Evolutionary conservation across 2,888 invertebrate genomes (phyloP), one percentile per base, ranked within the genome.

Genomic region (Torymus aiolomorphi): DNA sequence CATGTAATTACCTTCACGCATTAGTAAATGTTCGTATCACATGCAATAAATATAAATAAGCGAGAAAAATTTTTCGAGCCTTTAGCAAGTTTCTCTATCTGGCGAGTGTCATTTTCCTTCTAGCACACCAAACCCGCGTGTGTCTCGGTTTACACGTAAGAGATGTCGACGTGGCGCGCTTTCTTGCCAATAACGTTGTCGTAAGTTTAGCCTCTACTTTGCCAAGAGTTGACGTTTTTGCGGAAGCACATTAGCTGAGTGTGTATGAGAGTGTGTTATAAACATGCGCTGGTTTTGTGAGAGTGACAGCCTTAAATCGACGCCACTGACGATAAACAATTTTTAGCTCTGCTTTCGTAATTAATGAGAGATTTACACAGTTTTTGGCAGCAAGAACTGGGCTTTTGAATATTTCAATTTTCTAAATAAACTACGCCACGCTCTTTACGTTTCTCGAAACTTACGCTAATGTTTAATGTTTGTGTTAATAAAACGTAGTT

Each of bases 161-260:
- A 76, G 56, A 73, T 59, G 76, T 76, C 72, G 20, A 66, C 54
- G 18, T 52, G 52, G 42, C 18, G 54, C 63, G 70, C 74, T 72
- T 75, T 78, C 80, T 76, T 69, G 76, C 76, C 78, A 81, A 78
- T 81, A 70, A 81, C 16, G 20, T 72, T 78, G 67, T 75, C 70
- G 66, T 57, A 75, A 78, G 62, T 66, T 76, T 71, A 13, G 56
- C 70, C 56, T 79, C 65, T 65, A 67, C 79, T 67, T 69, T 77
- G 77, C 61, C 77, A 80, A 76, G 31, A 31, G 66, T 72, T 76
- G 80, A 77, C 73, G 70, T 63, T 70, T 77, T 74, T 74, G 74
- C 77, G 80, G 80, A 80, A 80, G 56, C 59, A 13, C 61, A 42
- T 75, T 71, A 70, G 51, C 31, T 56, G 75, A 16, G 13, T 24